Percentiles rank a stretch among this genome's conserved stretches.
Conservation (phyloP, 1,140 invertebrate species). For the Pogonus chalceus region DNA sequence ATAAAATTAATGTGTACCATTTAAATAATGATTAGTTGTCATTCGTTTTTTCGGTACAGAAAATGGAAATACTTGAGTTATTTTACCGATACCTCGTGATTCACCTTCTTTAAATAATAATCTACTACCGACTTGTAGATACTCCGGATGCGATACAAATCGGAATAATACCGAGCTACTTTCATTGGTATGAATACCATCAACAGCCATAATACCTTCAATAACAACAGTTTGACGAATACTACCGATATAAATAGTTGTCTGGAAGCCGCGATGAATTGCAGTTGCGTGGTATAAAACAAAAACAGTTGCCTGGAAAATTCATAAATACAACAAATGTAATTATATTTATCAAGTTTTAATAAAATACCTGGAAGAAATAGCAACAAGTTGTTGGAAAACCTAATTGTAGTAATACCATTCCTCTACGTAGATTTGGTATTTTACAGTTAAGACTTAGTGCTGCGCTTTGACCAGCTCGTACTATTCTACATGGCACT, state of each 20-base stretch:
- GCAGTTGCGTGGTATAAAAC: conserved; percentile 75
- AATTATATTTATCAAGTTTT: neutral
- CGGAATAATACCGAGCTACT: conserved; percentile 77
- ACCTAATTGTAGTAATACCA: conserved; percentile 54
- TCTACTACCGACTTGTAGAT: conserved; percentile 74
- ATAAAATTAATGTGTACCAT: no score
- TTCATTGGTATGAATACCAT: conserved; percentile 68
- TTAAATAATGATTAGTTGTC: no score
- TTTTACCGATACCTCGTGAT: conserved; percentile 82
- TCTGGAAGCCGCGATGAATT: conserved; percentile 83
- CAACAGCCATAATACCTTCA: conserved; percentile 48
- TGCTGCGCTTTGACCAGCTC: conserved; percentile 85
- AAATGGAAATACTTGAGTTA: conserved; percentile 79
- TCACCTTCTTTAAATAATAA: conserved; percentile 82
- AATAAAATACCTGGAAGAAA: conserved; percentile 59
- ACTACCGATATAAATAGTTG: conserved; percentile 89
- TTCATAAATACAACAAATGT: neutral
- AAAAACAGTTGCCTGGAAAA: conserved; percentile 67
- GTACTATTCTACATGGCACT: conserved; percentile 73
- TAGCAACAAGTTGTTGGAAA: conserved; percentile 49
- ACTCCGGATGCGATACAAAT: conserved; percentile 85
- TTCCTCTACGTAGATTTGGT: conserved; percentile 65
- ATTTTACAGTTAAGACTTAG: conserved; percentile 58
- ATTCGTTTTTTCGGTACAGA: no score
- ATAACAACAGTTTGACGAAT: conserved; percentile 89